These are phyloP conservation scores for Ammospiza maritima DNA, from an alignment of 2,797 vertebrate species.

Conservation along the genomic window DNA sequence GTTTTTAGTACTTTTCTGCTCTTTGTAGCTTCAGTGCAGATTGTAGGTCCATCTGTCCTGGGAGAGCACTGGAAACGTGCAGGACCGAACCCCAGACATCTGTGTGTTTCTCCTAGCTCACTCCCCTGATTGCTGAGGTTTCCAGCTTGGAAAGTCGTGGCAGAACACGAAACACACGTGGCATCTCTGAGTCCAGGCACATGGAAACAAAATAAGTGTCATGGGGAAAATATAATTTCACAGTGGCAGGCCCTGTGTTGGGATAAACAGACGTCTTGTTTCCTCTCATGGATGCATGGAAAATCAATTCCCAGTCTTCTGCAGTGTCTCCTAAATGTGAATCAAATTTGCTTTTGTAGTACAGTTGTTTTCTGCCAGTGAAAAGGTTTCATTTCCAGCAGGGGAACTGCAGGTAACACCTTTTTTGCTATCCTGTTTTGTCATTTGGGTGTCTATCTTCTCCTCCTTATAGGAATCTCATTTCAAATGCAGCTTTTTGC, in stretches of 20 bases:
- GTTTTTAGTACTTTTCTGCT: background rate
- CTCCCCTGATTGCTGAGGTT: background rate
- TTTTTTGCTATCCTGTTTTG: background rate
- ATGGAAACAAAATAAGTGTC: conserved; percentile 11
- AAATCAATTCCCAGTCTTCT: conserved; percentile 62
- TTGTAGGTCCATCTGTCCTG: background rate
- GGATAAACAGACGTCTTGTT: conserved; percentile 38
- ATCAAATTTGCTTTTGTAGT: background rate
- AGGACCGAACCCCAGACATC: background rate
- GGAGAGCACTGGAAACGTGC: background rate
- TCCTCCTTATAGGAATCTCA: background rate
- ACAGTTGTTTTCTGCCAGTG: background rate
- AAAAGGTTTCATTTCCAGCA: conserved; percentile 9
- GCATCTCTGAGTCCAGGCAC: background rate
- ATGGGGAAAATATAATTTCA: conserved; percentile 59
- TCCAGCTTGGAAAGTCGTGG: background rate
- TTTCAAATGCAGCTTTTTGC: conserved; percentile 12
- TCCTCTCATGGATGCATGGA: conserved; percentile 44
- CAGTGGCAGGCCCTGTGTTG: conserved; percentile 36
- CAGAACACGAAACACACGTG: conserved; percentile 39
- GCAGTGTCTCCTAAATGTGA: conserved; percentile 17
- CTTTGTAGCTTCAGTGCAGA: background rate
- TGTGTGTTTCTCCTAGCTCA: background rate
- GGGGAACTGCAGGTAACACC: background rate
- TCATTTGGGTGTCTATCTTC: background rate